Conservation (phyloP, 2,888 invertebrate species). For the Harpalus rubripes region DNA sequence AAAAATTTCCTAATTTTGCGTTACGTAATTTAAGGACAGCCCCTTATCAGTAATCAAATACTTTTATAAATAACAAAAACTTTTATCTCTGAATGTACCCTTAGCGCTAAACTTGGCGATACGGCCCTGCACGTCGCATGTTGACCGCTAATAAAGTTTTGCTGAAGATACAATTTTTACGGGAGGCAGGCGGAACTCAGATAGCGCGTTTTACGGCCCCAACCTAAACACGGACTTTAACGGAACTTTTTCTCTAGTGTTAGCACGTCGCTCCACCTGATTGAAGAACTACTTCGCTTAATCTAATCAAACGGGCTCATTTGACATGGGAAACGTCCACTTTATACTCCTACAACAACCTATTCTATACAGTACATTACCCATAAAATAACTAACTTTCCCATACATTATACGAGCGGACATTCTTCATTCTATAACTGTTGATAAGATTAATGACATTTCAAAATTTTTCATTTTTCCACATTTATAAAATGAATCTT, state of each 20-base stretch:
- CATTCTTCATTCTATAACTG: too few species aligned
- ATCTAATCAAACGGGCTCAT: conserved; percentile 29
- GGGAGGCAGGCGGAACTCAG: conserved; percentile 47
- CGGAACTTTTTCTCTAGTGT: conserved; percentile 42
- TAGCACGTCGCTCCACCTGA: conserved; percentile 24
- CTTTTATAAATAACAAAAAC: too few species aligned
- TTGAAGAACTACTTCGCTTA: conserved; percentile 19
- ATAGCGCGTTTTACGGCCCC: conserved; percentile 49
- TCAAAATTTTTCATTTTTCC: too few species aligned
- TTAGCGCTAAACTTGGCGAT: background rate
- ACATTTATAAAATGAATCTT: too few species aligned
- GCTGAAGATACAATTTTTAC: conserved; percentile 66
- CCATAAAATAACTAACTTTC: conserved; percentile 26
- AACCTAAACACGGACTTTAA: conserved; percentile 34
- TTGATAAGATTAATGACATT: too few species aligned
- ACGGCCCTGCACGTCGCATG: conserved; percentile 55
- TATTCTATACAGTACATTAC: conserved; percentile 1
- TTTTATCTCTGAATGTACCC: too few species aligned
- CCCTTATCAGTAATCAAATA: too few species aligned
- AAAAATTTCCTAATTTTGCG: too few species aligned
- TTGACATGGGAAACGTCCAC: conserved; percentile 13
- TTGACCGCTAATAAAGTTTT: conserved; percentile 67
- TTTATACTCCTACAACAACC: background rate
- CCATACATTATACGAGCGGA: too few species aligned
- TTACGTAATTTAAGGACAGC: too few species aligned